phyloP scores from a whole-genome alignment of 1,140 invertebrate genomes.

The Micrasema longulum region DNA sequence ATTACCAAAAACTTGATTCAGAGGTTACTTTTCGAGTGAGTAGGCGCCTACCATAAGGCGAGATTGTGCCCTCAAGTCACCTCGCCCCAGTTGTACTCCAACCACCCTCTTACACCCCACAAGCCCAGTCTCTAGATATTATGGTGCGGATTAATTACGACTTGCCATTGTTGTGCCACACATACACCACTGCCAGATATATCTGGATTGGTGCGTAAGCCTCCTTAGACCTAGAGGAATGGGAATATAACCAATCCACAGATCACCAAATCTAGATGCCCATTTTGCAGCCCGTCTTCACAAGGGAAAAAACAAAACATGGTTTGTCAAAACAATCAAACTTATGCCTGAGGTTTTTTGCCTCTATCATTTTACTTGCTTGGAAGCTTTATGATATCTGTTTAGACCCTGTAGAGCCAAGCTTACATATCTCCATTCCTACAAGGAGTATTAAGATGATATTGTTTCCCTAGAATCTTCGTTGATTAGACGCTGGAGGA shows the following conservation, averaged over 20 bases:
- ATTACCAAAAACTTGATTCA: no score
- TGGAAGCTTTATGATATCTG: neutral
- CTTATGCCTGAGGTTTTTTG: neutral
- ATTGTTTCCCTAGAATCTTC: slow-evolving; percentile 28
- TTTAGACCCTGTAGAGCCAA: no score
- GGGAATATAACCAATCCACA: no score
- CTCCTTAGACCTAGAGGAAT: slow-evolving; percentile 10
- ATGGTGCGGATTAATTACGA: slow-evolving; percentile 42
- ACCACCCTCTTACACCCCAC: neutral
- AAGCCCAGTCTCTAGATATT: slow-evolving; percentile 26
- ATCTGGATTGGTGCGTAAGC: slow-evolving; percentile 38
- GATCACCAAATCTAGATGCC: no score
- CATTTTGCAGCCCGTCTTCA: no score
- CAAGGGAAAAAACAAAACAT: no score
- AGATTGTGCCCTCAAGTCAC: neutral
- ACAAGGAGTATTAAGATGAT: slow-evolving; percentile 29
- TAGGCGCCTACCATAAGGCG: no score
- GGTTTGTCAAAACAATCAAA: no score
- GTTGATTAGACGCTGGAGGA: slow-evolving; percentile 36
- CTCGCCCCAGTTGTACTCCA: neutral
- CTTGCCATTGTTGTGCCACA: slow-evolving; percentile 33
- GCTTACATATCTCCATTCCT: neutral
- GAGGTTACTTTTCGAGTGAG: no score
- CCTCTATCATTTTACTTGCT: neutral
- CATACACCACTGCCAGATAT: slow-evolving; percentile 26